phyloP scores from a whole-genome alignment of 2,797 vertebrate species.

The Chelonia mydas region DNA sequence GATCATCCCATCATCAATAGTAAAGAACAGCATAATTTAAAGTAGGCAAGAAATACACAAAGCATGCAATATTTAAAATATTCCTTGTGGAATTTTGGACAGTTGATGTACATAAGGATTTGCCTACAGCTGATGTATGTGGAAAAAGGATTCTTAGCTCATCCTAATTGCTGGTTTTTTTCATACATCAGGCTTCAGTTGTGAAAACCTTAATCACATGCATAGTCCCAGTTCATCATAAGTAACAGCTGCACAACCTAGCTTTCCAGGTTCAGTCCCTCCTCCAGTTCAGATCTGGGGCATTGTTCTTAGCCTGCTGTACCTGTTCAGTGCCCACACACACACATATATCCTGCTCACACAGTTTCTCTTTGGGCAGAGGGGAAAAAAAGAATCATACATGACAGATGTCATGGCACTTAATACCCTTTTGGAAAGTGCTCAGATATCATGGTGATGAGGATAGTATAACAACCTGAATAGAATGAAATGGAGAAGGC shows the following conservation, averaged over 20 bases:
- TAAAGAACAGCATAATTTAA: not conserved
- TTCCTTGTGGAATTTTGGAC: not conserved
- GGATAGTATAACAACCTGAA: not conserved
- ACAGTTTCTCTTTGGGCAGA: not conserved
- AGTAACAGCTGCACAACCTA: not conserved
- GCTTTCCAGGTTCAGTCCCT: not conserved
- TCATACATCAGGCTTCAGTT: not conserved
- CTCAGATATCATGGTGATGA: not conserved
- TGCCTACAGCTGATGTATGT: not conserved
- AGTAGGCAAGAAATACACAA: not conserved
- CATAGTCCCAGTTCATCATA: not conserved
- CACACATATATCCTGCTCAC: not conserved
- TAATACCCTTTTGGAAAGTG: not conserved
- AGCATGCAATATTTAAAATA: not conserved
- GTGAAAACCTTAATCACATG: not conserved
- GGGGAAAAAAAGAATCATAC: not conserved
- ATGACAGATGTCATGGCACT: not conserved
- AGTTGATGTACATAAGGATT: not conserved
- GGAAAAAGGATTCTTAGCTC: not conserved
- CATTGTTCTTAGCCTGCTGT: not conserved
- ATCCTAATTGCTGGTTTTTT: not conserved
- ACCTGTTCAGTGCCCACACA: not conserved
- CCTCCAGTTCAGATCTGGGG: not conserved
- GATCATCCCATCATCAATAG: not conserved
- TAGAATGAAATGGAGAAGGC: not conserved